A percentile compares a stretch with the other conserved stretches of the same genome.
These are phyloP conservation scores for Prietella phreatophila DNA, from an alignment of 2,113 vertebrate species.

Conservation along the genomic window DNA sequence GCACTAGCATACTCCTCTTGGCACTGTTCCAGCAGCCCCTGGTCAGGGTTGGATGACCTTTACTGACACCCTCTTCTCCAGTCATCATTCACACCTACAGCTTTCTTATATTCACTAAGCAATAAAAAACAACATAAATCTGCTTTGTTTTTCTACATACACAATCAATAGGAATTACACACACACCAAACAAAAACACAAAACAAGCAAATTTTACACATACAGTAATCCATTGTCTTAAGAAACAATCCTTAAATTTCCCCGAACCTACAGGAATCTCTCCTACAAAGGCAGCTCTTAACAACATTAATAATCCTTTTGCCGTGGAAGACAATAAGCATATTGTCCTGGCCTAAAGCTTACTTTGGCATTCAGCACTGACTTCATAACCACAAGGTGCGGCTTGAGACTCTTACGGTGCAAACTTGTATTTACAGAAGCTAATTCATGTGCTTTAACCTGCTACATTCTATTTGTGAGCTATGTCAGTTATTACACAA, in stretches of 20 bases:
- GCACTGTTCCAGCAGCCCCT: conserved; percentile 20
- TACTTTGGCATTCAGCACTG: conserved; percentile 30
- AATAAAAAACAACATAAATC: background rate
- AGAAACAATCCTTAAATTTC: background rate
- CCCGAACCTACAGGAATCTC: background rate
- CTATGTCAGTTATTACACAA: conserved; percentile 12
- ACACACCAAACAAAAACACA: background rate
- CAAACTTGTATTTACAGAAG: conserved; percentile 40
- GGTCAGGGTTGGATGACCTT: conserved; percentile 28
- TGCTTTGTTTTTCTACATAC: background rate
- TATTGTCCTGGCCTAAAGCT: conserved; percentile 58
- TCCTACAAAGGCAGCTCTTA: background rate
- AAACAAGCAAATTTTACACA: background rate
- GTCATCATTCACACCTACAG: background rate
- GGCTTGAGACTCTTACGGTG: conserved; percentile 4
- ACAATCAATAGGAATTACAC: background rate
- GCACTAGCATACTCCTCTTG: conserved; percentile 42
- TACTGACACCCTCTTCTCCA: background rate
- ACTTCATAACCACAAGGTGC: conserved; percentile 33
- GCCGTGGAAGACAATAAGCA: conserved; percentile 47
- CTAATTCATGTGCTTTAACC: conserved; percentile 30
- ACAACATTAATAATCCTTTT: conserved; percentile 13
- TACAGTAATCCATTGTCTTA: background rate
- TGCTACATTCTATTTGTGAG: conserved; percentile 10
- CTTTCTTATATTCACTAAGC: background rate